Evolutionary conservation across 1,140 invertebrate genomes (phyloP), one percentile per base, ranked within the genome.

Genomic region (Mamestra configurata): DNA sequence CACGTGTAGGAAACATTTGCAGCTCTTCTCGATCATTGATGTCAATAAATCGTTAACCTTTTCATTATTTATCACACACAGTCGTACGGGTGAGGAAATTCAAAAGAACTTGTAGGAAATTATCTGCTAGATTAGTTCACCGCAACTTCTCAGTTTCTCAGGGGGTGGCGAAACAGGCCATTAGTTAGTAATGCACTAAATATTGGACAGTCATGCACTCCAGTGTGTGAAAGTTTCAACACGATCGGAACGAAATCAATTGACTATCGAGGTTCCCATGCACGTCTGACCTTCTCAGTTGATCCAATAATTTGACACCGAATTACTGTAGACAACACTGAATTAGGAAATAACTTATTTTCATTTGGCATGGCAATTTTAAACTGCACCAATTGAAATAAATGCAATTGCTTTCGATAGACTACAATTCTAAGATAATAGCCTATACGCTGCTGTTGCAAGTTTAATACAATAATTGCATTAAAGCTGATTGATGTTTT

Each of bases 261-360:
- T 37, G 57, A 76, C 53, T 76, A 80, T 51, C 71, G 40, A 61
- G 31, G 55, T 79, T 72, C 55, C 37, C 57, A 43, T 73, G 18
- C 51, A 37, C 40, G 35, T 43, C 20, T 37, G 66, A 61, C 35
- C 59, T 68, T 77, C 37, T 35, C 11, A 55, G 71, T 40, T 66
- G 13, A 59, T 43, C 57, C 43, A 31, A 51, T 31, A 71, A 31
- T 18, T 70, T 71, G 27, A 66, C 31, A 43, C 37, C 2, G 35
- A 40, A 22, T 66, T 22, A 27, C 53, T 24, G 13, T 13, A 57
- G 22, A 57, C 10, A 24, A 24, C n/a, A n/a, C 22, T 49, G 15
- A 57, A 22, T 57, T 24, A 27, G 53, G 24, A 24, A 15, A 46
- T n/a, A 49, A 49, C 13, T 49, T 49, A 49, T n/a, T 49, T 49